Base-by-base conservation (phyloP, 2,797 vertebrate species). In the Gobio occitaniae region DNA sequence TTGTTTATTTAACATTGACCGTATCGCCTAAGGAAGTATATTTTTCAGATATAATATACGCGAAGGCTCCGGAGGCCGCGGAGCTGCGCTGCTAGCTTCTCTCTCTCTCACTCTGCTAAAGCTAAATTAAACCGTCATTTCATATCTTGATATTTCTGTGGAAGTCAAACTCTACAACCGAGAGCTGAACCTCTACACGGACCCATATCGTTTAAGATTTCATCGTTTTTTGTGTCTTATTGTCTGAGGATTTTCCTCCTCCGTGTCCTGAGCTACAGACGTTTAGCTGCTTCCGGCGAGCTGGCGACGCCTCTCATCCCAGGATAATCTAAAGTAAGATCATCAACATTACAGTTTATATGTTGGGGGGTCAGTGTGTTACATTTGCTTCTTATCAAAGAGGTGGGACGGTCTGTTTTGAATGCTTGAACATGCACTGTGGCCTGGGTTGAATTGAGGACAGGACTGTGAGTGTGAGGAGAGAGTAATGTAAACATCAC, bases 221-320 rank as follows among this genome's bases (percentile, higher is more conserved):
- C 3, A 36, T 8, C 0, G 2, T 36, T 48, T 71, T 74, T 56
- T 16, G 47, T 44, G 41, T 41, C 6, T 69, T 16, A 19, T 70
- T 44, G 36, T 61, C 11, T 61, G 65, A 44, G 66, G 66, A 78
- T 36, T 78, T 71, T 59, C 25, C 44, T 47, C 48, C 74, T 70
- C 25, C 13, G 38, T 69, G 82, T 61, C 65, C 15, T 36, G 11
- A 54, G 78, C 59, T 76, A 47, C 36, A 36, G 12, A n/a, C 47
- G 47, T 41, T 47, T 63, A 61, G 52, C 82, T 50, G 44, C 78
- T 80, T 80, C 71, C 77, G 76, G 80, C 32, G 80, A 84, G 72
- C 88, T 89, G 89, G 87, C 61, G 81, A 86, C 86, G 32, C 56
- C 63, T 15, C 48, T 48, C 50, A 78, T 78, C 71, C 86, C 78